phyloP scores from a whole-genome alignment of 2,888 invertebrate genomes.

The Lysandra bellargus region DNA sequence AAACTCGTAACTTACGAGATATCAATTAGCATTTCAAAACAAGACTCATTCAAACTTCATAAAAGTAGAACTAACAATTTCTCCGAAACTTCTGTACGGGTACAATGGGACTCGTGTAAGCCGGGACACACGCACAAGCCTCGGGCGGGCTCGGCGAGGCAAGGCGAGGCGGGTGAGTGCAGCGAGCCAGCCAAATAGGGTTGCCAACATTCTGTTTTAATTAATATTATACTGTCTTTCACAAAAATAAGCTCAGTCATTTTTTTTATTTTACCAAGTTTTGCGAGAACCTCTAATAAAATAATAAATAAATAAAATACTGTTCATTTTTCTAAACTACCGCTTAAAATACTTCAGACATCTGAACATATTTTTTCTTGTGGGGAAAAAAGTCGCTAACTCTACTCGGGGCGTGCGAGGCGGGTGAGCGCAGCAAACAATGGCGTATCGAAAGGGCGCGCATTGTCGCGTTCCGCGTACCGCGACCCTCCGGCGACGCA shows the following conservation, averaged over 20 bases:
- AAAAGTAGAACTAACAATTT: conserved; percentile 21
- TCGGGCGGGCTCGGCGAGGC: conserved; percentile 29
- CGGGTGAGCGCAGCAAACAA: conserved; percentile 39
- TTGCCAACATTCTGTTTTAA: no score
- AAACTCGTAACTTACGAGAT: neutral
- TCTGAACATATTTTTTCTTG: no score
- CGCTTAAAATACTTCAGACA: no score
- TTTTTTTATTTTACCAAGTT: no score
- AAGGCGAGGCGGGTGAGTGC: neutral
- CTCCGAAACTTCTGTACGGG: neutral
- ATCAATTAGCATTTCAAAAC: conserved; percentile 19
- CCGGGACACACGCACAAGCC: conserved; percentile 35
- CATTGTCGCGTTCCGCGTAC: conserved; percentile 70
- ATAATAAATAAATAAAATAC: no score
- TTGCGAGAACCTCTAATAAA: no score
- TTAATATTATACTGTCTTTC: no score
- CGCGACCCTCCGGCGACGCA: conserved; percentile 11
- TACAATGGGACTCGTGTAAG: conserved; percentile 31
- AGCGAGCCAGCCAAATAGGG: conserved; percentile 49
- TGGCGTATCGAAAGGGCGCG: conserved; percentile 32
- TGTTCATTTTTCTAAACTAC: no score
- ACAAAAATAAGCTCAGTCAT: no score
- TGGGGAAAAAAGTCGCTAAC: no score
- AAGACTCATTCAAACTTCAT: neutral
- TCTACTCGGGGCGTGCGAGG: conserved; percentile 31